Conservation (phyloP, 1,140 invertebrate species). For the Belonocnema kinseyi region DNA sequence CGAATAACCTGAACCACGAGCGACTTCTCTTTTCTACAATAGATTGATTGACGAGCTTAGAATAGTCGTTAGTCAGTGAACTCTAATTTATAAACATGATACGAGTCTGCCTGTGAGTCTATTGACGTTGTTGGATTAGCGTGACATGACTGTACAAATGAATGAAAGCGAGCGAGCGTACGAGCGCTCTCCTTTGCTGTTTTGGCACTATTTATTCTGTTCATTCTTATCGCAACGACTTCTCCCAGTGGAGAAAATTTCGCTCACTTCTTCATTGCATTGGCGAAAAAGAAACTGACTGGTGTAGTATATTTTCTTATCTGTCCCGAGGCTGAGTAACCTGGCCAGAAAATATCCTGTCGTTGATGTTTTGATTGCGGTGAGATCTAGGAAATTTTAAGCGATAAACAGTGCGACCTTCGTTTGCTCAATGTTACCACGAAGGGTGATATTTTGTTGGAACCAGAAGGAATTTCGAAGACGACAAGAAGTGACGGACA, state of each 20-base stretch:
- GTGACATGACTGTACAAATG: slow-evolving; percentile 26
- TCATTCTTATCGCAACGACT: background rate
- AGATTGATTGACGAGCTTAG: slow-evolving; percentile 40
- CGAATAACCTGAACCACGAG: background rate
- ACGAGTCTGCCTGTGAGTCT: background rate
- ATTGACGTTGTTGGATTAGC: background rate
- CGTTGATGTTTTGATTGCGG: background rate
- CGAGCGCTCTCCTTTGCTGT: background rate
- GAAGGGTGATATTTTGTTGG: background rate
- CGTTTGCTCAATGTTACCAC: background rate
- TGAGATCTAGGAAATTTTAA: too few relatives aligned
- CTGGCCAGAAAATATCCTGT: background rate
- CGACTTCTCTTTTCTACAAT: slow-evolving; percentile 37
- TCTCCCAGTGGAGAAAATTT: too few relatives aligned
- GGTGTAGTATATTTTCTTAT: background rate
- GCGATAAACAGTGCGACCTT: background rate
- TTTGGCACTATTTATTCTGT: background rate
- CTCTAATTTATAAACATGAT: slow-evolving; percentile 39
- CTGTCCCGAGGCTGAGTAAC: background rate
- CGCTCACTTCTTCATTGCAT: background rate
- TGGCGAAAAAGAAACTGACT: slow-evolving; percentile 1
- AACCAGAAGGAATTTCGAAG: too few relatives aligned
- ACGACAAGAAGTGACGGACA: background rate
- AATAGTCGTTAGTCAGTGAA: slow-evolving; percentile 21
- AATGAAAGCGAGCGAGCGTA: slow-evolving; percentile 6